Evolutionary conservation across 2,113 vertebrate genomes (phyloP).

Genomic region (Oreochromis niloticus): DNA sequence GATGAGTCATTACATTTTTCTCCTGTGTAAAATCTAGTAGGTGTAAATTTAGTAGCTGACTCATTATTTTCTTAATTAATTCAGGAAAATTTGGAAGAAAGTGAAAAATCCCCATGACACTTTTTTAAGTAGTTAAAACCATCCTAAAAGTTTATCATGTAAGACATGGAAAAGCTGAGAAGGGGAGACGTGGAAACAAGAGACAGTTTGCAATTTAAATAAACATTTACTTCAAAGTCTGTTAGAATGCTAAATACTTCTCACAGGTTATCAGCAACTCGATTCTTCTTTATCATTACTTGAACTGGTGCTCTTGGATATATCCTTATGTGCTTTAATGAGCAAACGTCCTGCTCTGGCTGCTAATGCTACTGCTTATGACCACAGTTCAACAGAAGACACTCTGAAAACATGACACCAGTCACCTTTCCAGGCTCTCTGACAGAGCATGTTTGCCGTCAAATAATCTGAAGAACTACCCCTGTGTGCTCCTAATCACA

Average conservation of each 20-base stretch:
- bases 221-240: background rate
- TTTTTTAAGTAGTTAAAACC: background rate
- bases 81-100: background rate
- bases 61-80: background rate
- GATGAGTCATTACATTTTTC: background rate
- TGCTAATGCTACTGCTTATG: background rate
- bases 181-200: background rate
- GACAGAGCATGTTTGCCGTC: background rate
- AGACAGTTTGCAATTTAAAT: background rate
- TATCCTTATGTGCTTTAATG: background rate
- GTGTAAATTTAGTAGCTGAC: background rate
- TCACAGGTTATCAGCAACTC: background rate
- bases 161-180: background rate
- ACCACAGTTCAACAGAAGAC: background rate
- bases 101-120: background rate
- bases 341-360: background rate
- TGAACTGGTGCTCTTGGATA: background rate
- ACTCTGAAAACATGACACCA: background rate
- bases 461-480: background rate
- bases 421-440: background rate
- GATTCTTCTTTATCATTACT: background rate
- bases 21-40: background rate
- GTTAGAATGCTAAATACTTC: background rate
- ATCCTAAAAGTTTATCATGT: background rate
- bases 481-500: background rate